Evolutionary conservation across 92 coral and sea anemone species (phyloP), one percentile per base, ranked within the genome.

Genomic region (Parazoanthus atlanticus): DNA sequence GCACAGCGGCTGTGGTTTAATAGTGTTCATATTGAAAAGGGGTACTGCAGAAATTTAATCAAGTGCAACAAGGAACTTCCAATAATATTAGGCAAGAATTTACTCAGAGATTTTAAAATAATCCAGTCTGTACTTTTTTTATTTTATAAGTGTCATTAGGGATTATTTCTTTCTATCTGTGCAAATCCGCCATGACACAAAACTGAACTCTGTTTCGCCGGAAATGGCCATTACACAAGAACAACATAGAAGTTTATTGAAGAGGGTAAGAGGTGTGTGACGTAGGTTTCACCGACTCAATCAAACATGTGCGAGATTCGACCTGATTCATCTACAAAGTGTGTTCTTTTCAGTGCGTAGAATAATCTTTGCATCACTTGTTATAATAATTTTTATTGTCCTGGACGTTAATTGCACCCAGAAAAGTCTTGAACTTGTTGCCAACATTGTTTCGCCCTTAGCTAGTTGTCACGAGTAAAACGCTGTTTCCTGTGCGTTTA

Each of bases 381-480:
- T 61, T 19, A 3, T 21, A 1, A 61, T 23, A 19, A 13, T 61
- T 61, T 19, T 78, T 15, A 26, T 19, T 21, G 54, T 28, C 31
- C 40, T 26, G 31, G 80, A 9, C 56, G n/a, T 12, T 56, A 23
- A 23, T 28, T 78, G 82, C 21, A 10, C 31, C 33, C 29, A 78
- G 66, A 26, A 43, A 78, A 4, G 16, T 78, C 36, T 78, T 78
- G 82, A 78, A 10, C 33, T 47, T n/a, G 17, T 26, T n/a, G 82
- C 82, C 82, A 78, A 46, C 65, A 46, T 78, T 46, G 82, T 74
- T 32, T 74, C 8, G 78, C 69, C 69, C 0, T 9, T 21, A 46
- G 49, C 12, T 8, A 16, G 65, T 56, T 56, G 69, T 61, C 69
- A 61, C 69, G 28, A 61, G 69, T 61, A 61, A 61, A 61, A 23